phyloP scores from a whole-genome alignment of 2,113 vertebrate genomes.

The Oncorhynchus clarkii region DNA sequence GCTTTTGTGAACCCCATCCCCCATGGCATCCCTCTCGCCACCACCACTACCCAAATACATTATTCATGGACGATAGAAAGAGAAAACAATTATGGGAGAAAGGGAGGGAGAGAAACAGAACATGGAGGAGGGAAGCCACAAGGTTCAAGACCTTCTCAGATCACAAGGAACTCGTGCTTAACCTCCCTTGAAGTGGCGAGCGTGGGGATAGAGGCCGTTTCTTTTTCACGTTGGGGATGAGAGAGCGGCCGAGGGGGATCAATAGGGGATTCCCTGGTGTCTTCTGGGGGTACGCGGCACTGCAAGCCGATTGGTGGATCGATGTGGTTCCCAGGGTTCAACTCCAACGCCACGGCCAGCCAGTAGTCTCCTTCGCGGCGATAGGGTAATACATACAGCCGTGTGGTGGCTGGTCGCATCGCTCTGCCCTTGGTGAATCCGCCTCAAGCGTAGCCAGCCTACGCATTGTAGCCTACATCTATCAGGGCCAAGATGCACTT shows the following conservation, averaged over 20 bases:
- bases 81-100: constrained; percentile 54
- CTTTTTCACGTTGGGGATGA: constrained; percentile 65
- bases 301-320: constrained; percentile 67
- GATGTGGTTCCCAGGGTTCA: constrained; percentile 72
- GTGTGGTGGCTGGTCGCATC: constrained; percentile 17
- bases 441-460: neutral
- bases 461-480: neutral
- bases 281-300: constrained; percentile 57
- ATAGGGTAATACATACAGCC: constrained; percentile 38
- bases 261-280: constrained; percentile 65
- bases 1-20: constrained; percentile 70
- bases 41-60: constrained; percentile 66
- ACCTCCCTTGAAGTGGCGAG: constrained; percentile 73
- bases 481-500: constrained; percentile 6
- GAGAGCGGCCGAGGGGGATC: constrained; percentile 67
- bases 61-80: constrained; percentile 64
- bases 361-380: constrained; percentile 28
- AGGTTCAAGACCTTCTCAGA: constrained; percentile 75
- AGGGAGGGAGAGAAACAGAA: constrained; percentile 53
- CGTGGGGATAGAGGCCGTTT: constrained; percentile 61
- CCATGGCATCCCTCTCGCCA: constrained; percentile 62
- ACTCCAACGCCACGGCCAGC: constrained; percentile 62
- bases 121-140: constrained; percentile 63
- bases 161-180: constrained; percentile 77
- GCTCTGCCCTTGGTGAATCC: no score